Conservation (phyloP, 2,113 vertebrate species). For the Platichthys stellatus region DNA sequence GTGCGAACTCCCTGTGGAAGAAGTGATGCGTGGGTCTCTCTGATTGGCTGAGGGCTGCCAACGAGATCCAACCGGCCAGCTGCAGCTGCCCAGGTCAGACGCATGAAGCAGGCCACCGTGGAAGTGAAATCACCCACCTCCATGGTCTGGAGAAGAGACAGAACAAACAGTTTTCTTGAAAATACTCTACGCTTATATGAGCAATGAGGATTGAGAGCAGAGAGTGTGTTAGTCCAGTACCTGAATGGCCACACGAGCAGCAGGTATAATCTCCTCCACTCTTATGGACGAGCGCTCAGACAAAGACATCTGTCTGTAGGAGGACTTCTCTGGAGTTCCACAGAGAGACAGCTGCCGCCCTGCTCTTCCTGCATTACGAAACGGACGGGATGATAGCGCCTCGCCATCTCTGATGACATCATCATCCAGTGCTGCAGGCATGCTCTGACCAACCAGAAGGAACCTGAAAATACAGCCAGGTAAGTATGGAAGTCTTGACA, state of each 20-base stretch:
- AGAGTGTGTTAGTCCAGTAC: conserved; percentile 67
- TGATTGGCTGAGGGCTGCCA: conserved; percentile 96
- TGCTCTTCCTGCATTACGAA: conserved; percentile 89
- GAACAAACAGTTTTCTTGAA: background rate
- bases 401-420: conserved; percentile 93
- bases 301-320: conserved; percentile 94
- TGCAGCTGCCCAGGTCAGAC: conserved; percentile 96
- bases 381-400: conserved; percentile 93
- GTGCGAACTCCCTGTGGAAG: conserved; percentile 91
- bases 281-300: conserved; percentile 97
- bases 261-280: conserved; percentile 97
- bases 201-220: background rate
- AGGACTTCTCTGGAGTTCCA: conserved; percentile 95
- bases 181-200: background rate
- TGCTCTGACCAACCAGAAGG: conserved; percentile 95
- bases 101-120: conserved; percentile 97
- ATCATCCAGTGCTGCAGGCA: conserved; percentile 92
- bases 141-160: conserved; percentile 88
- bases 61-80: conserved; percentile 95
- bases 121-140: conserved; percentile 96
- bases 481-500: conserved; percentile 1
- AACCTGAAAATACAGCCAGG: conserved; percentile 83
- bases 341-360: conserved; percentile 95
- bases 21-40: conserved; percentile 90
- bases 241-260: conserved; percentile 96